These are phyloP conservation scores for Pseudococcus viburni DNA, from an alignment of 2,888 invertebrate species.

Conservation along the genomic window DNA sequence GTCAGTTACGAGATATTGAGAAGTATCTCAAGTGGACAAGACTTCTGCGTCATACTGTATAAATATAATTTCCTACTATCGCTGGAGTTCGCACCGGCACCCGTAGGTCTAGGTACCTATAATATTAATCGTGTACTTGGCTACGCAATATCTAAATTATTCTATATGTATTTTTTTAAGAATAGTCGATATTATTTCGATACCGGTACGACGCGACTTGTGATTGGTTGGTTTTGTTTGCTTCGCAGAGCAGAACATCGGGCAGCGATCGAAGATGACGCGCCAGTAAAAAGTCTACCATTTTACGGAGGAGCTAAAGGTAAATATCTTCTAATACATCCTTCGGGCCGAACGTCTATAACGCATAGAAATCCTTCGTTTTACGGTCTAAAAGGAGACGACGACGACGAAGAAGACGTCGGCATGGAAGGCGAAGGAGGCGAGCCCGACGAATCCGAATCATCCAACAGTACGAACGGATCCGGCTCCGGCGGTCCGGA, in stretches of 20 bases:
- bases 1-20: too few species aligned
- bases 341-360: constrained; percentile 69
- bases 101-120: too few species aligned
- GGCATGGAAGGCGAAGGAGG: constrained; percentile 69
- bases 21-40: too few species aligned
- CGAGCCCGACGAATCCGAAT: constrained; percentile 69
- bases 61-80: too few species aligned
- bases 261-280: constrained; percentile 57
- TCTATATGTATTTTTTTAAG: too few species aligned
- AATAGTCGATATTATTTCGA: too few species aligned
- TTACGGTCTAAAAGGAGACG: constrained; percentile 67
- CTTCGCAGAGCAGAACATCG: constrained; percentile 62
- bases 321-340: constrained; percentile 73
- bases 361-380: constrained; percentile 67
- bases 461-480: constrained; percentile 68
- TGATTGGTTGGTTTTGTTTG: not conserved
- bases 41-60: too few species aligned
- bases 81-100: too few species aligned
- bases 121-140: too few species aligned
- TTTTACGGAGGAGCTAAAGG: constrained; percentile 84
- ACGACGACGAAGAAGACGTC: constrained; percentile 69
- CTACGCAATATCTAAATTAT: too few species aligned
- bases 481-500: constrained; percentile 69
- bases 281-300: constrained; percentile 72
- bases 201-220: too few species aligned